Conservation (phyloP, 2,888 invertebrate species). For the Xestobium rufovillosum region DNA sequence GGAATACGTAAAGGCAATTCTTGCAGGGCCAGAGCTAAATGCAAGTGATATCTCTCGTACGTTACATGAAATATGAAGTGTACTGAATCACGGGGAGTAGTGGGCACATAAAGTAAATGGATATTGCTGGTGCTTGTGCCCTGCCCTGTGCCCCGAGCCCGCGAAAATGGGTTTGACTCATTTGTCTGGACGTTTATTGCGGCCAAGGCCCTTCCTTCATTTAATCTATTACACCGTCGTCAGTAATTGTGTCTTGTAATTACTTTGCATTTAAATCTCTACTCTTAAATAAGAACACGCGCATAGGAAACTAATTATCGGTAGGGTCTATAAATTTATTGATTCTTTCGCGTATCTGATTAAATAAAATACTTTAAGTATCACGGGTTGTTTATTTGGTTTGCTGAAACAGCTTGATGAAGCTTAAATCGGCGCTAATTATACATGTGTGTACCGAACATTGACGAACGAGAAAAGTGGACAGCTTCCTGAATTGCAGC, state of each 20-base stretch:
- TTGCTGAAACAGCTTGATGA: too few relatives aligned
- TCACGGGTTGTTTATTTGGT: too few relatives aligned
- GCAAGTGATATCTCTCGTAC: constrained; percentile 29
- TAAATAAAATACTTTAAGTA: too few relatives aligned
- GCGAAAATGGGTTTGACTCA: constrained; percentile 25
- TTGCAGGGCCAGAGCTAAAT: too few relatives aligned
- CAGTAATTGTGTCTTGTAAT: constrained; percentile 10
- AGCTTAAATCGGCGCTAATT: too few relatives aligned
- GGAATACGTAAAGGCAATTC: too few relatives aligned
- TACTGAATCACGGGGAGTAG: constrained; percentile 30
- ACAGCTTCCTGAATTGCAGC: too few relatives aligned
- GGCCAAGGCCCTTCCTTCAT: constrained; percentile 9
- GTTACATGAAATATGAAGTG: constrained; percentile 32
- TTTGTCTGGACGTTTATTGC: constrained; percentile 19
- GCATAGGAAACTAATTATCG: not conserved
- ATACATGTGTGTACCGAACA: too few relatives aligned
- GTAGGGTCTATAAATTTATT: not conserved
- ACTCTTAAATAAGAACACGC: not conserved
- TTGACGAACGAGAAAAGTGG: too few relatives aligned
- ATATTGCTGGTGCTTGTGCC: constrained; percentile 20
- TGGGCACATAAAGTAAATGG: constrained; percentile 26
- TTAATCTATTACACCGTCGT: constrained; percentile 4
- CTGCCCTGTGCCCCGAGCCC: constrained; percentile 21
- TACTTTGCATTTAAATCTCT: constrained; percentile 1
- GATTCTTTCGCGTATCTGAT: constrained; percentile 4